phyloP scores from a whole-genome alignment of 2,113 vertebrate species.

The Todiramphus saurophagus region DNA sequence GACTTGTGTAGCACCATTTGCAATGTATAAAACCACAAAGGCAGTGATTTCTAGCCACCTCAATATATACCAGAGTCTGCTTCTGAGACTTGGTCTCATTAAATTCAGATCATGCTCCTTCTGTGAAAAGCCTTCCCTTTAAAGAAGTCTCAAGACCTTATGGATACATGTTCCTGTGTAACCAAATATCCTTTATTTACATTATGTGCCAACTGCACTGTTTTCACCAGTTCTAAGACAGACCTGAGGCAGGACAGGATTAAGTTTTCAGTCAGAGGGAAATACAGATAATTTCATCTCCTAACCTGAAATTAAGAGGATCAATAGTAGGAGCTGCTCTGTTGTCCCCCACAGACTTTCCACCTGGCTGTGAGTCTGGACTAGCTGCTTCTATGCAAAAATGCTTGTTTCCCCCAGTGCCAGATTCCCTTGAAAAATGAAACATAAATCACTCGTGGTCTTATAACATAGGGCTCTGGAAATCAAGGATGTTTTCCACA shows the following conservation, averaged over 20 bases:
- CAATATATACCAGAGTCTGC: background rate
- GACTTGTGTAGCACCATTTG: rapidly evolving
- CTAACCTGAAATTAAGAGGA: background rate
- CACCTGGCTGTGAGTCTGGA: background rate
- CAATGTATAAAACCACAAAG: background rate
- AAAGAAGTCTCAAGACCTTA: background rate
- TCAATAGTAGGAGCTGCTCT: background rate
- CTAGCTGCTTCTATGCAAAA: background rate
- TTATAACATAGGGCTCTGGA: background rate
- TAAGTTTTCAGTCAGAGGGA: background rate
- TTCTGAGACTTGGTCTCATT: background rate
- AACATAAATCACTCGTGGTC: background rate
- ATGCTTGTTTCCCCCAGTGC: no score
- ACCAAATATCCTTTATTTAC: background rate
- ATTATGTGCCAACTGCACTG: background rate
- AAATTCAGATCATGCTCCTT: rapidly evolving
- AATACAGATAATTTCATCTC: background rate
- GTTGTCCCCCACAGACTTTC: background rate
- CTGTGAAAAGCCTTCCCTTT: background rate
- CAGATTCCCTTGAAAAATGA: background rate
- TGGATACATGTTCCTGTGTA: rapidly evolving
- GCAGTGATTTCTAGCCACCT: background rate
- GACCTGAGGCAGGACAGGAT: background rate
- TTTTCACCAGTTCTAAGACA: rapidly evolving
- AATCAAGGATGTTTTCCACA: slow-evolving; percentile 28